Evolutionary conservation across 2,797 vertebrate genomes (phyloP).

Genomic region (Limosa lapponica): DNA sequence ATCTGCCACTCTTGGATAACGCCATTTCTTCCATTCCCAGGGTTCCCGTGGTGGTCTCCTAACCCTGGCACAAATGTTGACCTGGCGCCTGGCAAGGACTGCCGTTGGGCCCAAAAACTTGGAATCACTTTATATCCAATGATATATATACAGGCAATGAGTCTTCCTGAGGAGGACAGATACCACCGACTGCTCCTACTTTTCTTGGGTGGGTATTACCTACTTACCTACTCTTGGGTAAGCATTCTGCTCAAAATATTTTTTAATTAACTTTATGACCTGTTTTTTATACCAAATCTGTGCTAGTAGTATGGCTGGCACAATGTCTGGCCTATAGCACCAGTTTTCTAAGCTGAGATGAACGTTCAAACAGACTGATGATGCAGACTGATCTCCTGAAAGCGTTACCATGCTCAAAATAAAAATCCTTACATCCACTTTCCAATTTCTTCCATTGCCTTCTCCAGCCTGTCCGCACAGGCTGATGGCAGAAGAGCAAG

Average conservation of each 20-base stretch:
- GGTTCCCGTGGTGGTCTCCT: neutral
- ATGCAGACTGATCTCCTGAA: neutral
- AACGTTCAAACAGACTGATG: neutral
- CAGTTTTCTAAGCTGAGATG: neutral
- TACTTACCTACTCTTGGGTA: neutral
- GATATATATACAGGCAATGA: neutral
- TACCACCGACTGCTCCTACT: neutral
- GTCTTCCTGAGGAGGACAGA: neutral
- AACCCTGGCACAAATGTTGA: rapidly evolving
- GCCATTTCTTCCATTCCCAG: neutral
- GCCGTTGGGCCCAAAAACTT: neutral
- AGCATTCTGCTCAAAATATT: neutral
- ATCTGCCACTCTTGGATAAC: neutral
- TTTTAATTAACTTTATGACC: neutral
- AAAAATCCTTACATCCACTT: neutral
- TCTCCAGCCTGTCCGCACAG: neutral
- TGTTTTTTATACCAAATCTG: neutral
- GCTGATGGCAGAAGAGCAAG: neutral
- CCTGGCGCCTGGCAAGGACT: neutral
- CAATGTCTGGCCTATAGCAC: neutral
- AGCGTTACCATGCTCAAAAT: neutral
- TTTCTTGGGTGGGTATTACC: neutral
- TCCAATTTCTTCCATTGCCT: rapidly evolving
- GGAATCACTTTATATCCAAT: neutral
- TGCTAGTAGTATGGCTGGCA: neutral